phyloP scores from a whole-genome alignment of 1,140 invertebrate genomes.

The Drosophila grimshawi region DNA sequence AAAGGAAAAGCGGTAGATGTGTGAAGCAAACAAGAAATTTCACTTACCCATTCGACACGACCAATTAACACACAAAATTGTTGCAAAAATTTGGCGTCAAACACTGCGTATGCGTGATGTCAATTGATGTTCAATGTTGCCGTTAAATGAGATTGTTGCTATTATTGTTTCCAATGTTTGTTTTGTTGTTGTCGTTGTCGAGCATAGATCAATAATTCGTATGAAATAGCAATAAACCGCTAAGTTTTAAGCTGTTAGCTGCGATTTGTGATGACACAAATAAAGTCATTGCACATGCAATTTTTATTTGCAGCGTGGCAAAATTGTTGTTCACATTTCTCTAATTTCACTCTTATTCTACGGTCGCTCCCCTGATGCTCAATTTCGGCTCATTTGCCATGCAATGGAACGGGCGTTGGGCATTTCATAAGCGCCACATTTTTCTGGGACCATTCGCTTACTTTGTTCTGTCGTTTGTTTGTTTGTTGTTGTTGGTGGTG shows the following conservation, averaged over 20 bases:
- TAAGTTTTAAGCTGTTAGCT: slow-evolving; percentile 11
- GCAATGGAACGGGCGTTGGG: background rate
- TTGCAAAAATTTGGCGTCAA: slow-evolving; percentile 16
- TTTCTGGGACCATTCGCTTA: background rate
- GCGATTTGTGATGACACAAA: slow-evolving; percentile 38
- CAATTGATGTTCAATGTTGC: slow-evolving; percentile 27
- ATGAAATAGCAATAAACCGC: background rate
- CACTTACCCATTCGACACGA: slow-evolving; percentile 43
- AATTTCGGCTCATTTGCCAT: background rate
- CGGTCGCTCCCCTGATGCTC: background rate
- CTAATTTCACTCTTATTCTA: slow-evolving; percentile 8
- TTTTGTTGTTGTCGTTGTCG: slow-evolving; percentile 13
- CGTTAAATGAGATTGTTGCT: slow-evolving; percentile 9
- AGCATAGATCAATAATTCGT: slow-evolving; percentile 13
- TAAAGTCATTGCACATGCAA: slow-evolving; percentile 41
- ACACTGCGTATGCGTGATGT: slow-evolving; percentile 48
- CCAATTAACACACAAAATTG: slow-evolving; percentile 41
- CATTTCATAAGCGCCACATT: slow-evolving; percentile 2
- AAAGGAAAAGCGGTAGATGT: slow-evolving; percentile 7
- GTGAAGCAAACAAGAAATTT: slow-evolving; percentile 36
- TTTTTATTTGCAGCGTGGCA: slow-evolving; percentile 25
- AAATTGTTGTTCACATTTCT: slow-evolving; percentile 11
- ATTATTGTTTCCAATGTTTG: slow-evolving; percentile 1
- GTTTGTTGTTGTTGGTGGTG: background rate
- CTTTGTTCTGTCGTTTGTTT: slow-evolving; percentile 1